These are phyloP conservation scores for Engraulis encrasicolus DNA, from an alignment of 2,113 vertebrate species.

Conservation along the genomic window DNA sequence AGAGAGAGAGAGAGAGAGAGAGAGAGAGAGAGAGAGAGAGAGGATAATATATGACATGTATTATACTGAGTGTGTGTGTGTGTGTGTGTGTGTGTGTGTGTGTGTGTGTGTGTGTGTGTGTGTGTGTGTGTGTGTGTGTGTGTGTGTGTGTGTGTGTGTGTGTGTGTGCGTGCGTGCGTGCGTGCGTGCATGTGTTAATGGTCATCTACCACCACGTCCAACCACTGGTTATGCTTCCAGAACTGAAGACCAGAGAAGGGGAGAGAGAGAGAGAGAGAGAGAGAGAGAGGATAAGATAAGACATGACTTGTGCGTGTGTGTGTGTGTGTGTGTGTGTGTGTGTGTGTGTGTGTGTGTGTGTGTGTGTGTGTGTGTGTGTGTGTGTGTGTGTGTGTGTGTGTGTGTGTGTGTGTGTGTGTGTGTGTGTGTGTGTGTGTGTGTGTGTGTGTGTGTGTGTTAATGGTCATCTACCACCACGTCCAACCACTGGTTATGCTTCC, in stretches of 20 bases:
- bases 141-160: background rate
- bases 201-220: constrained; percentile 93
- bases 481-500: constrained; percentile 92
- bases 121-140: background rate
- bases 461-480: constrained; percentile 92
- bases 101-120: background rate
- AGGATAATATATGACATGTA: background rate
- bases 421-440: too few species aligned
- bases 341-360: too few species aligned
- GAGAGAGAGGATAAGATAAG: background rate
- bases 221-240: constrained; percentile 92
- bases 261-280: background rate
- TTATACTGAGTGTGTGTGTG: too few species aligned
- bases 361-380: background rate
- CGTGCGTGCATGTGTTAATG: too few species aligned
- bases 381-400: constrained; percentile 2
- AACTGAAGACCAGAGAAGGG: constrained; percentile 73
- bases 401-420: background rate
- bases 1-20: too few species aligned
- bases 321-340: too few species aligned
- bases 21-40: background rate
- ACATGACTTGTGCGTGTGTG: too few species aligned
- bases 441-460: too few species aligned
- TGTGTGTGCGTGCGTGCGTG: too few species aligned
- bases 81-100: too few species aligned